phyloP scores from a whole-genome alignment of 2,797 vertebrate species.

The Coregonus ussuriensis region DNA sequence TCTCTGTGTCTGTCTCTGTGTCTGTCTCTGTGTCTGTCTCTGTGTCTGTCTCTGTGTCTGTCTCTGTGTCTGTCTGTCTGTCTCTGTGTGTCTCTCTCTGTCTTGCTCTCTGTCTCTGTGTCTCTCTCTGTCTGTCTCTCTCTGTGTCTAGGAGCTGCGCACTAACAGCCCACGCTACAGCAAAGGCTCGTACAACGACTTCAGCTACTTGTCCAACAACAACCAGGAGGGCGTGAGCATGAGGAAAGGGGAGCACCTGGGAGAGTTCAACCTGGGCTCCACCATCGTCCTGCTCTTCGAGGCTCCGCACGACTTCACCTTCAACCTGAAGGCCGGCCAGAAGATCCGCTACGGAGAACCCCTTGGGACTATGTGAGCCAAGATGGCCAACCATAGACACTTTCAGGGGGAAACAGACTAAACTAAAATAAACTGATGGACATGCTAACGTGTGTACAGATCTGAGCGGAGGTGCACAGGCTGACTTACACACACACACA shows the following conservation, averaged over 20 bases:
- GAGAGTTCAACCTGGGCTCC: slow-evolving; percentile 96
- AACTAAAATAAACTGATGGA: background rate
- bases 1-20: too few relatives aligned
- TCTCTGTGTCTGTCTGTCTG: too few relatives aligned
- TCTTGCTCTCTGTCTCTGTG: too few relatives aligned
- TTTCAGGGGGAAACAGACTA: slow-evolving; percentile 7
- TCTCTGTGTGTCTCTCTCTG: too few relatives aligned
- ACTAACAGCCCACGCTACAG: slow-evolving; percentile 89
- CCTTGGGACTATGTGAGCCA: slow-evolving; percentile 82
- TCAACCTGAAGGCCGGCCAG: slow-evolving; percentile 88
- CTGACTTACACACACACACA: slow-evolving; percentile 22
- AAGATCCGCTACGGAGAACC: slow-evolving; percentile 92
- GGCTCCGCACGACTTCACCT: slow-evolving; percentile 90
- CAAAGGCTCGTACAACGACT: slow-evolving; percentile 91
- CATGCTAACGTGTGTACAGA: slow-evolving; percentile 2
- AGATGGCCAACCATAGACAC: slow-evolving; percentile 4
- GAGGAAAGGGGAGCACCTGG: slow-evolving; percentile 88
- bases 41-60: too few relatives aligned
- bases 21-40: too few relatives aligned
- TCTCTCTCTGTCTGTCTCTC: slow-evolving; percentile 7
- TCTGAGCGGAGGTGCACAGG: background rate
- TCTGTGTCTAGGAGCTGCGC: slow-evolving; percentile 82
- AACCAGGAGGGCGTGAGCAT: slow-evolving; percentile 83
- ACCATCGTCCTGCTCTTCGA: slow-evolving; percentile 96
- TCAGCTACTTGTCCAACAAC: slow-evolving; percentile 81